A percentile compares a stretch with the other conserved stretches of the same genome.
phyloP scores from a whole-genome alignment of 2,888 invertebrate species.

The Eutolmus rufibarbis region DNA sequence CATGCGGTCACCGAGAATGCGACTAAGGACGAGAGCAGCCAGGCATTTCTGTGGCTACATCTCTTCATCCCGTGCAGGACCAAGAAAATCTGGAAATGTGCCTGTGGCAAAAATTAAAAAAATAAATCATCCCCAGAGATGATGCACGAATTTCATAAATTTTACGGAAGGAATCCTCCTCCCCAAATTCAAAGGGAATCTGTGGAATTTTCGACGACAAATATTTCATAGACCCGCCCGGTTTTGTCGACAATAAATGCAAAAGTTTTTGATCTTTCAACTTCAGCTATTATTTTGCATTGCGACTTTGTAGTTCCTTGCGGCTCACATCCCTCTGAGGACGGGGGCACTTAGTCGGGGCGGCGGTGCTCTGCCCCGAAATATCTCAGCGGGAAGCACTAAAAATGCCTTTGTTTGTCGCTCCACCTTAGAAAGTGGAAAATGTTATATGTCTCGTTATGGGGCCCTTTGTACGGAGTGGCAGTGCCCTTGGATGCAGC shows the following conservation, averaged over 20 bases:
- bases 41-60: slow-evolving; percentile 9
- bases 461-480: background rate
- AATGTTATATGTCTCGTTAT: background rate
- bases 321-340: background rate
- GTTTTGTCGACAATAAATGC: slow-evolving; percentile 41
- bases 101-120: slow-evolving; percentile 31
- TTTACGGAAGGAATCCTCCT: slow-evolving; percentile 12
- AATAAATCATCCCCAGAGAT: slow-evolving; percentile 31
- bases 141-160: slow-evolving; percentile 33
- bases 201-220: slow-evolving; percentile 44
- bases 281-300: slow-evolving; percentile 42
- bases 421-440: background rate
- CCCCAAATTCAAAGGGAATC: slow-evolving; percentile 12
- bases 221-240: slow-evolving; percentile 43
- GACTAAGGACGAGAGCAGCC: background rate
- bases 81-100: background rate
- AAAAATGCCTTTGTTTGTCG: background rate
- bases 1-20: slow-evolving; percentile 2
- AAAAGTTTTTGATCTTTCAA: slow-evolving; percentile 48
- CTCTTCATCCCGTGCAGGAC: background rate
- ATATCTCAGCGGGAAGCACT: background rate
- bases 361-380: background rate
- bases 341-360: background rate
- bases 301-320: slow-evolving; percentile 12
- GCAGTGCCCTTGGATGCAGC: background rate